Base-by-base conservation (phyloP, 2,113 vertebrate species). In the Galbula dea region DNA sequence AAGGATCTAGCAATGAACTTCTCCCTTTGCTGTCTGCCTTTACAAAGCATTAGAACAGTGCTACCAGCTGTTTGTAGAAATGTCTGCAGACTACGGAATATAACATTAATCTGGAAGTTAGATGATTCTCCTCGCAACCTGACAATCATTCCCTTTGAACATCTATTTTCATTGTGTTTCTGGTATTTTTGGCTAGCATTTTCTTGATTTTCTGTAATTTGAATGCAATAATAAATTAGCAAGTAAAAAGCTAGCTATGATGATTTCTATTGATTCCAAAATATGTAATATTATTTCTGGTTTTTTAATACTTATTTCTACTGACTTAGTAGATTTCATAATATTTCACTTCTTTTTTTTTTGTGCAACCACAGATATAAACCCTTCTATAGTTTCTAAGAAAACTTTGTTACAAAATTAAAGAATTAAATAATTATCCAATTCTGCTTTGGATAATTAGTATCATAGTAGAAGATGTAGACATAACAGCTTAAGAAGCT, bases 111-210 rank as follows among this genome's bases (percentile, higher is more conserved):
- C 84, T 73, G 24, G 11, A 89, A 82, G 45, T 48, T 58, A 59
- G 48, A 89, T 24, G 11, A 67, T 86, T 81, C 30, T 86, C 24
- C 43, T 90, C 88, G 68, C 65, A 78, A 90, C 13, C n/a, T 90
- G 68, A 86, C 85, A 88, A 72, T 86, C 61, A 63, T 83, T 89
- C 55, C 45, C 12, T 55, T 57, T 76, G 82, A 92, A 89, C n/a
- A 82, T 81, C 84, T 94, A 61, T 79, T 78, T 92, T 84, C 63
- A 55, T 84, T 89, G 27, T 65, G 41, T 24, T 92, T 81, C 20
- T 86, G 48, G 86, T 39, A 78, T 81, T 88, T 81, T 95, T 92
- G 74, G 61, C 65, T 84, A 73, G 63, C 45, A 65, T 94, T 95
- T 90, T 27, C 39, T 78, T 72, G n/a, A 1, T 67, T 91, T 92